Percentiles rank a stretch among this genome's conserved stretches.
Conservation (phyloP, 2,888 invertebrate species). For the Exocentrus adspersus region DNA sequence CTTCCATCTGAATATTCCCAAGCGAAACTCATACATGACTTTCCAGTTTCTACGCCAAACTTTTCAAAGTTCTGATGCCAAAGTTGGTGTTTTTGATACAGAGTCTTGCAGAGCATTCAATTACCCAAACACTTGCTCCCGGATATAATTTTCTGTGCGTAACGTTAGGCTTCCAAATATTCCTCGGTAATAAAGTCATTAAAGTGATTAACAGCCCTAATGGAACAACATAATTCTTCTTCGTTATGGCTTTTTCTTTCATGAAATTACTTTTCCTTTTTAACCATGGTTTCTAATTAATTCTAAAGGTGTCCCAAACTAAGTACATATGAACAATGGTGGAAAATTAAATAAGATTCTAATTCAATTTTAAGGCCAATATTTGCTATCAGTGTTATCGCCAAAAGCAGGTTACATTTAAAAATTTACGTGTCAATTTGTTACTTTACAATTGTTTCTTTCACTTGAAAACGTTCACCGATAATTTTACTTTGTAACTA, state of each 20-base stretch:
- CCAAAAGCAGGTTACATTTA: too few relatives aligned
- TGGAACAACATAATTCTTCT: constrained; percentile 42
- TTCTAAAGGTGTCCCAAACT: constrained; percentile 37
- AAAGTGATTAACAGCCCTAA: constrained; percentile 52
- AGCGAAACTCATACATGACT: constrained; percentile 34
- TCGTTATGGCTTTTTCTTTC: constrained; percentile 37
- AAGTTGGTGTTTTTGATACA: constrained; percentile 32
- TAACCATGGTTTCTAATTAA: constrained; percentile 33
- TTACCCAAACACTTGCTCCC: constrained; percentile 44
- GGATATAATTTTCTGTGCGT: constrained; percentile 42
- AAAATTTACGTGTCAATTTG: too few relatives aligned
- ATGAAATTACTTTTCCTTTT: constrained; percentile 36
- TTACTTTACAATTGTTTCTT: too few relatives aligned
- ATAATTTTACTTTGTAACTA: constrained; percentile 7
- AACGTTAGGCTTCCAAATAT: constrained; percentile 41
- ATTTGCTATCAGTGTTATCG: too few relatives aligned
- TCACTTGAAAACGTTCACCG: too few relatives aligned
- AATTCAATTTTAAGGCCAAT: constrained; percentile 17
- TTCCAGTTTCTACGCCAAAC: constrained; percentile 27
- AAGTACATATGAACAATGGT: constrained; percentile 24
- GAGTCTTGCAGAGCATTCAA: constrained; percentile 37
- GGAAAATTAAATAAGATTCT: constrained; percentile 14
- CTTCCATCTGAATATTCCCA: constrained; percentile 26
- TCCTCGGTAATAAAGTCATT: constrained; percentile 52
- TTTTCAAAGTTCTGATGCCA: constrained; percentile 30